phyloP scores from a whole-genome alignment of 2,888 invertebrate species.

The Alentia gelatinosa region DNA sequence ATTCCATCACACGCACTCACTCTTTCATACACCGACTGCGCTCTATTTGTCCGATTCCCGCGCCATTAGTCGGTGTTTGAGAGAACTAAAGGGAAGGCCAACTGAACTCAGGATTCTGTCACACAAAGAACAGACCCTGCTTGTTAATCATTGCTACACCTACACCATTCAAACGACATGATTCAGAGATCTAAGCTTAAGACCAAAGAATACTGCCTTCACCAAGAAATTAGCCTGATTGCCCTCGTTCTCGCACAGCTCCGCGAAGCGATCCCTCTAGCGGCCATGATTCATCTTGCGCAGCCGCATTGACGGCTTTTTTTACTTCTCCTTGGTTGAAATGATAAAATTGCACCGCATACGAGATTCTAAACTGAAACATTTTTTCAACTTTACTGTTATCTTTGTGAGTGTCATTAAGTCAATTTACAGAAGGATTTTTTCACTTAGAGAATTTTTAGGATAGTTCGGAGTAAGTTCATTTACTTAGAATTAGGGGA shows the following conservation, averaged over 20 bases:
- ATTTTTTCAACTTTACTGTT: neutral
- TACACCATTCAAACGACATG: neutral
- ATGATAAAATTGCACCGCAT: neutral
- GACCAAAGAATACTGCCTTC: neutral
- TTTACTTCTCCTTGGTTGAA: neutral
- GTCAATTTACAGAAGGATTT: neutral
- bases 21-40: too few species aligned
- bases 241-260: neutral
- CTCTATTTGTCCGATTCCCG: neutral
- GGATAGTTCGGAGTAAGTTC: too few species aligned
- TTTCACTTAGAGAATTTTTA: too few species aligned
- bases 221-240: conserved; percentile 1
- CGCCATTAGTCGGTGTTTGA: neutral
- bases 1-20: too few species aligned
- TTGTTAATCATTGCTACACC: neutral
- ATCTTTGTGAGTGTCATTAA: neutral
- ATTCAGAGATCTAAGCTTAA: neutral
- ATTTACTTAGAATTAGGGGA: too few species aligned
- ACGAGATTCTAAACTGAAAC: neutral
- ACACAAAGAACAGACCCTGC: neutral
- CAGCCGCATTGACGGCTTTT: neutral
- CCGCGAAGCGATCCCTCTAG: neutral
- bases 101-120: neutral
- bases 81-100: neutral
- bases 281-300: neutral